Base-by-base conservation (phyloP, 2,888 invertebrate species). In the Apodemia duryi region DNA sequence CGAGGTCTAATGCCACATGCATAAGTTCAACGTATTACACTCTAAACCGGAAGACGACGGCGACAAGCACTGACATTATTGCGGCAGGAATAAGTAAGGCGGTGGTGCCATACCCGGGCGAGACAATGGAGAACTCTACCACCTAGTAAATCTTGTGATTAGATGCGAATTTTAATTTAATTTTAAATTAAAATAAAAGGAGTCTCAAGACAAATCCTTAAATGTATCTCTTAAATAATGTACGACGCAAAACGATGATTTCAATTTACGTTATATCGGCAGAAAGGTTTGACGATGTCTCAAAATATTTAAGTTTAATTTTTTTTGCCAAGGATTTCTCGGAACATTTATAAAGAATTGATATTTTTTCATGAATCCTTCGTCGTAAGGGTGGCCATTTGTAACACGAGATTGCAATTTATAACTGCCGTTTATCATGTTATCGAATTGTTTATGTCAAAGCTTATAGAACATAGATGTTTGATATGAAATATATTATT, bases 341-440 rank as follows among this genome's bases (percentile, higher is more conserved):
- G 73, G 75, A 78, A 82, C 76, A 75, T 73, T 82, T 79, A 77
- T 81, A 79, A 83, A 81, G 80, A 84, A 88, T 86, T 86, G 81
- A 85, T 85, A 86, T 86, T 84, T 88, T 70, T 86, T 85, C 84
- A 82, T 83, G 82, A 83, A 80, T 75, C 77, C 79, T 84, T 75
- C 73, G 71, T 73, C 74, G 73, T 78, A 83, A 85, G 79, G 77
- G 78, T 77, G 77, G 76, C 77, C 81, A 85, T 87, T 86, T 83
- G 85, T 88, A 84, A 83, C 82, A 75, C 72, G 74, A 77, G 76
- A 75, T 84, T 86, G 85, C 82, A 82, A 88, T 86, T 86, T 88
- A 86, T 88, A 76, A 79, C 77, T 69, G 61, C 71, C 81, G 85
- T 88, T 88, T 82, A 84, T 89, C 85, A 87, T 86, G 83, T 84